Percentiles rank a stretch among this genome's conserved stretches.
These are phyloP conservation scores for Cheumatopsyche charites DNA, from an alignment of 1,140 invertebrate genomes.

Conservation along the genomic window DNA sequence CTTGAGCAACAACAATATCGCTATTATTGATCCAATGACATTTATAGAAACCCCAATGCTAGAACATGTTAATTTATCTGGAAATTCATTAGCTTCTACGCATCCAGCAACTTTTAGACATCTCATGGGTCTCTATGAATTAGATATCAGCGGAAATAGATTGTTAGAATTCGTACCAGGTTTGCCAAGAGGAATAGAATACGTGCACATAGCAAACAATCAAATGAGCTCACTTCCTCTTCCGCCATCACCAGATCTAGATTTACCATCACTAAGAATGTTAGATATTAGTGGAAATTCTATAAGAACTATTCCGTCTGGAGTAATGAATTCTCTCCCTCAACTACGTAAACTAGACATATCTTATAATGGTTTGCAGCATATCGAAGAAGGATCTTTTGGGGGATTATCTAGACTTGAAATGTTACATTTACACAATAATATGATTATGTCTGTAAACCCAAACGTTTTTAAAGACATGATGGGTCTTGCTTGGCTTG, in stretches of 20 bases:
- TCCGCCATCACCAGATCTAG: constrained; percentile 68
- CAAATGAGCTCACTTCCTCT: constrained; percentile 70
- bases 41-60: constrained; percentile 74
- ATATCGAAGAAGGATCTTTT: constrained; percentile 73
- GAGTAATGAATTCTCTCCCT: constrained; percentile 69
- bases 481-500: constrained; percentile 68
- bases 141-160: constrained; percentile 79
- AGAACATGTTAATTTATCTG: constrained; percentile 79
- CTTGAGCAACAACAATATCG: constrained; percentile 78
- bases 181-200: constrained; percentile 76
- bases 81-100: constrained; percentile 70
- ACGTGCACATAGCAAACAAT: constrained; percentile 77
- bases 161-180: constrained; percentile 73
- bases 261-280: constrained; percentile 71
- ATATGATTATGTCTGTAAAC: constrained; percentile 72
- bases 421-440: constrained; percentile 76
- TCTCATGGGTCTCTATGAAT: constrained; percentile 74
- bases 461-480: constrained; percentile 71
- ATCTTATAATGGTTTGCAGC: constrained; percentile 76
- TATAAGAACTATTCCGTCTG: constrained; percentile 71
- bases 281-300: constrained; percentile 80
- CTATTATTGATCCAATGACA: constrained; percentile 71
- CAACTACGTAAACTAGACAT: constrained; percentile 76
- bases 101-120: constrained; percentile 77
- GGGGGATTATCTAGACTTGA: constrained; percentile 74